These are phyloP conservation scores for Pelvicachromis taeniatus DNA, from an alignment of 2,113 vertebrate genomes.

Conservation along the genomic window DNA sequence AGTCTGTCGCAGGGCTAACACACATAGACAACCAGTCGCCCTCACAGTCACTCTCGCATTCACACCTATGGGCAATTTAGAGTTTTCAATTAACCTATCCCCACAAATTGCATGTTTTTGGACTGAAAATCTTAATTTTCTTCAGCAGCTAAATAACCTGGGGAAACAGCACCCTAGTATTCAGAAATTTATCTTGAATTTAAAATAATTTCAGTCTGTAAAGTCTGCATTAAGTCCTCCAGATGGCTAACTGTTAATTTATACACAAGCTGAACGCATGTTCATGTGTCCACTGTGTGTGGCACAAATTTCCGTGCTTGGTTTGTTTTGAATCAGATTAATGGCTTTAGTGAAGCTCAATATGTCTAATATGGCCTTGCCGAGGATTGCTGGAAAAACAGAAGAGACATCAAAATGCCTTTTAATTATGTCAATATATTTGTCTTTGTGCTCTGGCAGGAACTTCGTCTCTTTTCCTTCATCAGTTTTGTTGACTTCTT, in stretches of 20 bases:
- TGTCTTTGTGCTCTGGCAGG: not conserved
- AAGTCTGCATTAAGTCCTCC: not conserved
- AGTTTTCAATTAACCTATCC: too few species aligned
- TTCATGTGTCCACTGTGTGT: not conserved
- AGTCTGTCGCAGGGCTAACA: too few species aligned
- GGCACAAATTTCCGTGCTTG: not conserved
- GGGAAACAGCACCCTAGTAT: not conserved
- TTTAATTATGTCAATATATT: conserved; percentile 16
- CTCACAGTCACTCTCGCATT: too few species aligned
- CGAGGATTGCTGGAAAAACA: not conserved
- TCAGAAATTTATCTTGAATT: not conserved
- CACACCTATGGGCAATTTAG: too few species aligned
- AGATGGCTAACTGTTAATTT: not conserved
- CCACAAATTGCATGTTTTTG: too few species aligned
- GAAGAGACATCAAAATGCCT: not conserved
- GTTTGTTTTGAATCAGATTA: not conserved
- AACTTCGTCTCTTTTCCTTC: not conserved
- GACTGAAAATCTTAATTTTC: not conserved
- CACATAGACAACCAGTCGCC: too few species aligned
- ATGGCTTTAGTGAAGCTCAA: not conserved
- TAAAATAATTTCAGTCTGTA: not conserved
- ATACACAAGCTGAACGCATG: not conserved
- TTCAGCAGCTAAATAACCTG: not conserved
- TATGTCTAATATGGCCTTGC: conserved; percentile 9
- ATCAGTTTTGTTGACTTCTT: not conserved